Base-by-base conservation (phyloP, 2,113 vertebrate species). In the Burhinus oedicnemus region DNA sequence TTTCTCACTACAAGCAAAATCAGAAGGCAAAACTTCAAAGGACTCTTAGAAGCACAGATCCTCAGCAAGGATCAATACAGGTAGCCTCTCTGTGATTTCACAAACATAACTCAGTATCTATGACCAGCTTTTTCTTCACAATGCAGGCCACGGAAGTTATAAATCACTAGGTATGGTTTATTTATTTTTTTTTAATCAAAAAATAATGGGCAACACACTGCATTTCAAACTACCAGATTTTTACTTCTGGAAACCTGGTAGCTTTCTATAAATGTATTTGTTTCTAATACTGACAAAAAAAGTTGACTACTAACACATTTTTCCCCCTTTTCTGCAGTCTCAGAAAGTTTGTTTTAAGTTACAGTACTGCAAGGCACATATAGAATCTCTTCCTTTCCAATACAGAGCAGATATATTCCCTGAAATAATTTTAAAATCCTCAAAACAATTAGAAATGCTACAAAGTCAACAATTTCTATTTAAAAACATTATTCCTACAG, bases 341-440 rank as follows among this genome's bases (percentile, higher is more conserved):
- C 86, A 93, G 75, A 95, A 95, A 97, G 36, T 95, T 96, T 94
- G 78, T 88, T 94, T 94, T 95, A 95, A 97, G 87, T 97, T 98
- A 98, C 93, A 98, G 97, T 98, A 98, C 97, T 97, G 96, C 98
- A 98, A 98, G 98, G 98, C 98, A 98, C 98, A 98, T 98, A 98
- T 96, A 98, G 83, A 98, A 96, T 96, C 95, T 95, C 85, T 92
- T 98, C 94, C 96, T 98, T 97, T 96, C 95, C 97, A 96, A 96
- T 85, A 97, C 95, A 97, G 69, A 97, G 86, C 96, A 98, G 93
- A 98, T 95, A 96, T 89, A 98, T 71, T 98, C 98, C 98, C 98
- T 98, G 98, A 98, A 98, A 98, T 96, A 96, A 97, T 96, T 97
- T 96, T 74, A 89, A 98, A 98, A 98, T 96, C 75, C 93, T 97